Base-by-base conservation (phyloP, 2,888 invertebrate species). In the Kuschelorhynchus macadamiae region DNA sequence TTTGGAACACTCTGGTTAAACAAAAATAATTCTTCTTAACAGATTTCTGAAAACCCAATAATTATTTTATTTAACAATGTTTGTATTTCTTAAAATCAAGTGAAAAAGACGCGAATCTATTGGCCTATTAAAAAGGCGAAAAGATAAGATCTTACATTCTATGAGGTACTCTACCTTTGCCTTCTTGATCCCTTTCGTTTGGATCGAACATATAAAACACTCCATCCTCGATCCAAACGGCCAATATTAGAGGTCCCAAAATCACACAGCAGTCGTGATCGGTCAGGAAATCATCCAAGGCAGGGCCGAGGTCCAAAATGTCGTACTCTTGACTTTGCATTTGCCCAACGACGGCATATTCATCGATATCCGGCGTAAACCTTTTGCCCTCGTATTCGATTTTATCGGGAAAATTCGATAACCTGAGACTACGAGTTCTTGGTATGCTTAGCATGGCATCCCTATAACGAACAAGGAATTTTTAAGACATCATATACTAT, bases 131-230 rank as follows among this genome's bases (percentile, higher is more conserved):
- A n/a, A n/a, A n/a, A n/a, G n/a, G n/a, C n/a, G n/a, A n/a, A n/a
- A n/a, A n/a, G n/a, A n/a, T n/a, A n/a, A n/a, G n/a, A n/a, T n/a
- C n/a, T n/a, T n/a, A n/a, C n/a, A n/a, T n/a, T n/a, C n/a, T n/a
- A n/a, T n/a, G n/a, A n/a, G n/a, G n/a, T n/a, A n/a, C n/a, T 32
- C 20, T 56, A 70, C 70, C 70, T 62, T 63, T 71, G 2, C 83
- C 84, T 12, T 76, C 74, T 2, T 72, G 69, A 67, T 85, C 83
- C 36, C 85, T 72, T 82, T 74, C 84, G 68, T 84, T 83, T 0
- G 85, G 83, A 76, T 85, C 85, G 67, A 85, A 85, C 81, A 85
- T 83, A 71, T 81, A 86, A 67, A 76, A 85, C 1, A 75, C 47
- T 4, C 78, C 80, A 55, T 81, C 81, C 71, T 85, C 84, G 2